Percentiles rank a stretch among this genome's conserved stretches.
Conservation (phyloP, 1,140 invertebrate species). For the Zaprionus camerounensis region DNA sequence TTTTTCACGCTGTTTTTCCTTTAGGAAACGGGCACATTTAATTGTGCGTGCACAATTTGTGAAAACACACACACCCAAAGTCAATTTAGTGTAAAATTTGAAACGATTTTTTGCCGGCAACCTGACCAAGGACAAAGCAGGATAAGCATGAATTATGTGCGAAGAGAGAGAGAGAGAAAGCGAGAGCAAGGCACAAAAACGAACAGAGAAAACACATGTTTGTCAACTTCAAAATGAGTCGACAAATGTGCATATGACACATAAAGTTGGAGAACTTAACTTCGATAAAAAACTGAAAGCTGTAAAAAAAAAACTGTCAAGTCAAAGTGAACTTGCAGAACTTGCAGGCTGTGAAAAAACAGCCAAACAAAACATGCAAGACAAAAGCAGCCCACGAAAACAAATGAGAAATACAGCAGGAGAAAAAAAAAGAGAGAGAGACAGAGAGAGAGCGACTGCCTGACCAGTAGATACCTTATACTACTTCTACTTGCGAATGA, state of each 20-base stretch:
- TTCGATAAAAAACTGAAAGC: constrained; percentile 29
- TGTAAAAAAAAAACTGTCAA: constrained; percentile 25
- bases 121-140: constrained; percentile 30
- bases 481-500: too few species aligned
- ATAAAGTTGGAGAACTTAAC: constrained; percentile 60
- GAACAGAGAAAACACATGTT: constrained; percentile 46
- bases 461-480: not conserved
- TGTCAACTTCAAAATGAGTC: constrained; percentile 39
- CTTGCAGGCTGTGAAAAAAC: constrained; percentile 12
- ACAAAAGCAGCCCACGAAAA: constrained; percentile 49
- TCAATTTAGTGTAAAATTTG: constrained; percentile 81
- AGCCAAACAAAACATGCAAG: constrained; percentile 16
- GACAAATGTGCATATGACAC: constrained; percentile 62
- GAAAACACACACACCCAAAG: constrained; percentile 52
- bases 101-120: constrained; percentile 37
- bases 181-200: not conserved
- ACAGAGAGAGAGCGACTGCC: not conserved
- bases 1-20: constrained; percentile 21
- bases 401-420: constrained; percentile 37
- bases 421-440: not conserved
- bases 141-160: constrained; percentile 13
- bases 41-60: constrained; percentile 72
- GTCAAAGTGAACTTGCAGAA: constrained; percentile 40
- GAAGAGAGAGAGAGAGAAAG: not conserved
- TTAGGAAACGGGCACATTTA: constrained; percentile 51